Evolutionary conservation across 2,888 invertebrate species (phyloP).

Genomic region (Dilophus febrilis): DNA sequence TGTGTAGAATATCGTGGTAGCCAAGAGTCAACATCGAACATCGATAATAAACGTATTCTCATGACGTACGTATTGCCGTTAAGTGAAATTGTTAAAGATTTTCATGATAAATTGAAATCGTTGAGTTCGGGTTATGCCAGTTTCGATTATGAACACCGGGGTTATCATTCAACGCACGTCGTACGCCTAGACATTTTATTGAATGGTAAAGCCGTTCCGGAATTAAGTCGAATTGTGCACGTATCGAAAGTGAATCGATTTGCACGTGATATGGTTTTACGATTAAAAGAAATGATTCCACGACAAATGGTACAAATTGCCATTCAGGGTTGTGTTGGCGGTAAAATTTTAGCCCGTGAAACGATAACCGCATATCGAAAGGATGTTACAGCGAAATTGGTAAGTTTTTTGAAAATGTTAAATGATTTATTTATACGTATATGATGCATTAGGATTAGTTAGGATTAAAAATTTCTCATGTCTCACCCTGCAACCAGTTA

Average conservation of each 20-base stretch:
- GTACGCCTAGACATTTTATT: slow-evolving; percentile 55
- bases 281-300: slow-evolving; percentile 71
- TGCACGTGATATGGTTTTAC: slow-evolving; percentile 52
- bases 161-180: slow-evolving; percentile 60
- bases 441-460: no score
- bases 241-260: slow-evolving; percentile 41
- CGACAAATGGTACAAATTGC: slow-evolving; percentile 75
- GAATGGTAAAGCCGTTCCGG: slow-evolving; percentile 68
- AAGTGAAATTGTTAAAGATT: slow-evolving; percentile 86
- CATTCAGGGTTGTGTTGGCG: slow-evolving; percentile 67
- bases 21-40: slow-evolving; percentile 45
- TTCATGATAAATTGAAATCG: slow-evolving; percentile 82
- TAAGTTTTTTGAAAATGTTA: slow-evolving; percentile 32
- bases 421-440: neutral
- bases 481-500: no score
- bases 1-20: slow-evolving; percentile 60
- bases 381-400: slow-evolving; percentile 86
- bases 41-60: slow-evolving; percentile 69
- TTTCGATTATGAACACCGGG: slow-evolving; percentile 82
- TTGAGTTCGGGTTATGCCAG: slow-evolving; percentile 88
- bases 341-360: slow-evolving; percentile 69
- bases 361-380: slow-evolving; percentile 74
- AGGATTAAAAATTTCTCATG: no score
- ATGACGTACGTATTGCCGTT: slow-evolving; percentile 73
- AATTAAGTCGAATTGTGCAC: slow-evolving; percentile 70